A percentile compares a stretch with the other conserved stretches of the same genome.
phyloP scores from a whole-genome alignment of 2,113 vertebrate species.

The Loxodonta africana region DNA sequence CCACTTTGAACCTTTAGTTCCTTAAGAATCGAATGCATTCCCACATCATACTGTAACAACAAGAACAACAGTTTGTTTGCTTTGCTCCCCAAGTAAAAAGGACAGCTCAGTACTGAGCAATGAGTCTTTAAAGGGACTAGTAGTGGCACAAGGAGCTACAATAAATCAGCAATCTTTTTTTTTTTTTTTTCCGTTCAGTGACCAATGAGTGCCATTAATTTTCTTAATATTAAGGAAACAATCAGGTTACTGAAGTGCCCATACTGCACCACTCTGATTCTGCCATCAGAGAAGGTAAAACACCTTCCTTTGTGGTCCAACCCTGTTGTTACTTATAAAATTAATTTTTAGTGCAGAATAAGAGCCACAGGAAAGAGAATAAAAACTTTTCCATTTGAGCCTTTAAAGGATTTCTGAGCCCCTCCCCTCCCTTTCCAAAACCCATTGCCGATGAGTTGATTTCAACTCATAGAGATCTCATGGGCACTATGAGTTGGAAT shows the following conservation, averaged over 20 bases:
- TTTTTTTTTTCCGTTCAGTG: slow-evolving; percentile 7
- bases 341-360: slow-evolving; percentile 50
- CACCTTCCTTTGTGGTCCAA: background rate
- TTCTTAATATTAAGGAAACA: background rate
- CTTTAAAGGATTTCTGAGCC: slow-evolving; percentile 58
- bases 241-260: background rate
- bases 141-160: background rate
- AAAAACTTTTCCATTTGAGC: slow-evolving; percentile 60
- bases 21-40: slow-evolving; percentile 22
- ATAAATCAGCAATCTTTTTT: background rate
- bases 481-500: no score
- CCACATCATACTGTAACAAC: background rate
- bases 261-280: background rate
- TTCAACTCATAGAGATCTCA: no score
- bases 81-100: background rate
- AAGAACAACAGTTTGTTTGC: background rate
- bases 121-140: background rate
- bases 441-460: no score
- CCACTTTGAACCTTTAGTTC: slow-evolving; percentile 59
- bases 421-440: no score
- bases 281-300: slow-evolving; percentile 16
- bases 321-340: slow-evolving; percentile 17
- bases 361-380: slow-evolving; percentile 9
- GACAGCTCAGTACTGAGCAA: background rate
- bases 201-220: background rate